Conservation (phyloP, 1,140 invertebrate species). For the Drosophila arawakana region DNA sequence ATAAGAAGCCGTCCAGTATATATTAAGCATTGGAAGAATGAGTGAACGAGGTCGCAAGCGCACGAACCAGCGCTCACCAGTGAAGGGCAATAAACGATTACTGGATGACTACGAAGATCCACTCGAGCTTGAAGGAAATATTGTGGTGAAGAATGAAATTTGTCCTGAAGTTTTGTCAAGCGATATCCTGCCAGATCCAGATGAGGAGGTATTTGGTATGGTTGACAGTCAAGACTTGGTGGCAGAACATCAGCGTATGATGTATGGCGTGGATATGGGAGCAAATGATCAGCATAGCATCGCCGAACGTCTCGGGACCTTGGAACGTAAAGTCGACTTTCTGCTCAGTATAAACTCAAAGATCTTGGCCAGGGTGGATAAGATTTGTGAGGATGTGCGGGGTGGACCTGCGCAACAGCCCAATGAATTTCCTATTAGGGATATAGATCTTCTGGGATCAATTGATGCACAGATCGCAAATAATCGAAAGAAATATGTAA, state of each 20-base stretch:
- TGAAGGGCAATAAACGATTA: background rate
- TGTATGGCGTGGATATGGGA: slow-evolving; percentile 3
- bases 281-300: slow-evolving; percentile 24
- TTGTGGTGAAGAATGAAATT: slow-evolving; percentile 27
- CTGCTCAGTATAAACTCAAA: slow-evolving; percentile 40
- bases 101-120: slow-evolving; percentile 33
- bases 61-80: background rate
- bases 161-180: slow-evolving; percentile 10
- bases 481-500: slow-evolving; percentile 35
- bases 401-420: background rate
- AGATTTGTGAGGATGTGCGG: slow-evolving; percentile 37
- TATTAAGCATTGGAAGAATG: background rate
- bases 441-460: slow-evolving; percentile 21
- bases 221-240: slow-evolving; percentile 32
- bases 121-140: slow-evolving; percentile 17
- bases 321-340: slow-evolving; percentile 47
- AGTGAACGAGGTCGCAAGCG: background rate
- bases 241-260: slow-evolving; percentile 29
- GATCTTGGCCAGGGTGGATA: slow-evolving; percentile 39
- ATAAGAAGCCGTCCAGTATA: background rate
- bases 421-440: slow-evolving; percentile 39
- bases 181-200: background rate
- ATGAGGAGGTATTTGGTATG: slow-evolving; percentile 20
- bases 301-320: slow-evolving; percentile 26
- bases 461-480: slow-evolving; percentile 36